A percentile compares a stretch with the other conserved stretches of the same genome.
These are phyloP conservation scores for Aphis craccivora DNA, from an alignment of 1,140 invertebrate species.

Conservation along the genomic window DNA sequence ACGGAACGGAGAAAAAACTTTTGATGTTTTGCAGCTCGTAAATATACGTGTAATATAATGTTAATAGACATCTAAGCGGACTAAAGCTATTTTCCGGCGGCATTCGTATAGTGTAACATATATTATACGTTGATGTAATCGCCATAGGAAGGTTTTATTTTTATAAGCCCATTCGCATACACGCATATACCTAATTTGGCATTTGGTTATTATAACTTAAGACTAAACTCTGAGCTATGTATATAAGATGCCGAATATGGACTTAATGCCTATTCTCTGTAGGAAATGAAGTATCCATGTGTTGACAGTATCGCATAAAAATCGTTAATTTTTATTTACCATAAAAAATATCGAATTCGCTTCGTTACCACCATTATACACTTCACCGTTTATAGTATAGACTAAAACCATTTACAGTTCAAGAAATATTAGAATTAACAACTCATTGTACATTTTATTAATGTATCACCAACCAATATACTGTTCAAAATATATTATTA, in stretches of 20 bases:
- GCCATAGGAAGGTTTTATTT: not conserved
- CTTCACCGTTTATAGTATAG: too few species aligned
- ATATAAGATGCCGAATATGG: not conserved
- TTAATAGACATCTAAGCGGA: not conserved
- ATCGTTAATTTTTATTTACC: not conserved
- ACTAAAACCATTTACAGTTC: not conserved
- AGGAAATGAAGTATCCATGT: not conserved
- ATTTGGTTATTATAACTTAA: not conserved
- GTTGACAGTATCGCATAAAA: not conserved
- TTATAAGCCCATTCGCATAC: not conserved
- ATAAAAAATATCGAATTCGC: not conserved
- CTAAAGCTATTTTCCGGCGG: not conserved
- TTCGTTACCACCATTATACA: not conserved
- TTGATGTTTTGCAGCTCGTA: conserved; percentile 2
- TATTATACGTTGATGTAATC: not conserved
- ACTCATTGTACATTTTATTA: not conserved
- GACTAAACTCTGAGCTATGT: not conserved
- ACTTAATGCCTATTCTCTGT: not conserved
- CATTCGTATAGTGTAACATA: not conserved
- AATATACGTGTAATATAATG: not conserved
- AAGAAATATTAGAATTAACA: not conserved
- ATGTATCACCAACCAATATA: not conserved
- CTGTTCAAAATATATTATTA: not conserved
- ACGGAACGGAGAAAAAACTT: not conserved
- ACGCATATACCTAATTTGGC: not conserved